Percentiles rank a stretch among this genome's conserved stretches.
These are phyloP conservation scores for Podargus strigoides DNA, from an alignment of 2,797 vertebrate genomes.

Conservation along the genomic window DNA sequence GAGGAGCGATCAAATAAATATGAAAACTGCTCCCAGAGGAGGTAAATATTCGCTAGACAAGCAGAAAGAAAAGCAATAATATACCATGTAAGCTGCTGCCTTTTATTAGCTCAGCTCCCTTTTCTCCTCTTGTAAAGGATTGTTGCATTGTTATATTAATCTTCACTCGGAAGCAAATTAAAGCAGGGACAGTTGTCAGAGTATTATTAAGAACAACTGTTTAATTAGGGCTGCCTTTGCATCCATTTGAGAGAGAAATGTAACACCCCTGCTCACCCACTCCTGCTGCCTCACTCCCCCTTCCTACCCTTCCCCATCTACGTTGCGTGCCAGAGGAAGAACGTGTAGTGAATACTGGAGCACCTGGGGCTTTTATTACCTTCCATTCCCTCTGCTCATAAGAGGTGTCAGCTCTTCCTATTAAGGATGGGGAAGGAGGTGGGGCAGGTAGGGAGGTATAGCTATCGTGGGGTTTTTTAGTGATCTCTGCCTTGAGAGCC, in stretches of 20 bases:
- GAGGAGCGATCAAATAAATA: constrained; percentile 46
- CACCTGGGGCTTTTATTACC: neutral
- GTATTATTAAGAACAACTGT: constrained; percentile 51
- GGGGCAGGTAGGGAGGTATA: neutral
- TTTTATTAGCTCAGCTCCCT: constrained; percentile 49
- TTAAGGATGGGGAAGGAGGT: neutral
- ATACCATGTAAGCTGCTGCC: constrained; percentile 29
- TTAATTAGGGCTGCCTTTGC: constrained; percentile 48
- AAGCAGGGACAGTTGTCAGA: constrained; percentile 48
- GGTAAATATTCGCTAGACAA: constrained; percentile 43
- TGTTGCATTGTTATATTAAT: constrained; percentile 26
- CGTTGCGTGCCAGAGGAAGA: neutral
- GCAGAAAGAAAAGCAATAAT: constrained; percentile 61
- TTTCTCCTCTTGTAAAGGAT: constrained; percentile 42
- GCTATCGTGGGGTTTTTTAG: neutral
- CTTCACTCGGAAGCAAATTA: constrained; percentile 62
- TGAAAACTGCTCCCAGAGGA: constrained; percentile 47
- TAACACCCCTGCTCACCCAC: neutral
- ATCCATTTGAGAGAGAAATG: neutral
- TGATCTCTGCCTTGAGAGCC: neutral
- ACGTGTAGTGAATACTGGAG: neutral
- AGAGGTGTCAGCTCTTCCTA: neutral
- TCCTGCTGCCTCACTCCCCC: neutral
- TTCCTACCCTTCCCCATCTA: neutral
- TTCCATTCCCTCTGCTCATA: neutral